Conservation (phyloP, 2,797 vertebrate species). For the Oryzias dopingdopingensis region DNA sequence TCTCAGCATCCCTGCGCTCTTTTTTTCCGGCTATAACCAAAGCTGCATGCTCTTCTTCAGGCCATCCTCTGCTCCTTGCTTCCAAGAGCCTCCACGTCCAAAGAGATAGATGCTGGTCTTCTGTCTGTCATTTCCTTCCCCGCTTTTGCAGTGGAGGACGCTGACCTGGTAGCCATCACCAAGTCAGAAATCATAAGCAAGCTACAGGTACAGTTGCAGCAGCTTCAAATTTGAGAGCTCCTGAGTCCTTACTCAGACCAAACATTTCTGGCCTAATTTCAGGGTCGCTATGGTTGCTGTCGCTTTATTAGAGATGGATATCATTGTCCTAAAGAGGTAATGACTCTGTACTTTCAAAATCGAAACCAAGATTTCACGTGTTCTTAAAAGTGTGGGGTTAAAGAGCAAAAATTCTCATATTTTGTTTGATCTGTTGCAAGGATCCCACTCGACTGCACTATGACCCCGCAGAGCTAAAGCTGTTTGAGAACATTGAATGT, state of each 20-base stretch:
- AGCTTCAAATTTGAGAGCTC: not conserved
- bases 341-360: slow-evolving; percentile 13
- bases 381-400: too few species aligned
- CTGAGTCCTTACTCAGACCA: not conserved
- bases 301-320: slow-evolving; percentile 97
- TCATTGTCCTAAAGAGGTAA: slow-evolving; percentile 94
- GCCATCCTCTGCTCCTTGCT: slow-evolving; percentile 98
- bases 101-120: slow-evolving; percentile 98
- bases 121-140: slow-evolving; percentile 97
- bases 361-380: not conserved
- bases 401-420: not conserved
- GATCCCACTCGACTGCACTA: slow-evolving; percentile 94
- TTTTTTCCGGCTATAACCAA: not conserved
- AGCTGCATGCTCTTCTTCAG: slow-evolving; percentile 69
- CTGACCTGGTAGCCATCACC: slow-evolving; percentile 89
- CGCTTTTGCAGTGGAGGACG: slow-evolving; percentile 94
- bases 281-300: slow-evolving; percentile 97
- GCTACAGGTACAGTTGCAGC: slow-evolving; percentile 81
- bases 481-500: slow-evolving; percentile 98
- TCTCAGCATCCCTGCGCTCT: not conserved
- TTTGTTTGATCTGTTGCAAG: slow-evolving; percentile 63
- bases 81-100: slow-evolving; percentile 94
- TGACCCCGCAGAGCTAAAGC: slow-evolving; percentile 94
- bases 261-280: slow-evolving; percentile 20
- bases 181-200: slow-evolving; percentile 96